phyloP scores from a whole-genome alignment of 1,140 invertebrate species.

The Muscidifurax raptorellus region DNA sequence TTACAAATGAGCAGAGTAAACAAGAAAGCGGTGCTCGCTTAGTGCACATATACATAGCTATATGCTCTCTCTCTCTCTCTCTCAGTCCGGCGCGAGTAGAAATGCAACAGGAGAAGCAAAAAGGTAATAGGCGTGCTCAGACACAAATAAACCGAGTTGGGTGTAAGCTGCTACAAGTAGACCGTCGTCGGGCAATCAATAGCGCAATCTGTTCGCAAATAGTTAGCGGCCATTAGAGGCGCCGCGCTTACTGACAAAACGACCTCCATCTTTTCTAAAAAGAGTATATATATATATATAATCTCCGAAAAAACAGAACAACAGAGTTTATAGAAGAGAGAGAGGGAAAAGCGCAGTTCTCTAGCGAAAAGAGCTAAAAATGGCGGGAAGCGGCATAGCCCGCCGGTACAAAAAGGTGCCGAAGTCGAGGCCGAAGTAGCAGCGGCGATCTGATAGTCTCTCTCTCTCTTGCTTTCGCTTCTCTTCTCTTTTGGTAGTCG shows the following conservation, averaged over 20 bases:
- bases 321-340: too few relatives aligned
- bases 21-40: too few relatives aligned
- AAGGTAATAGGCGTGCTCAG: neutral
- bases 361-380: neutral
- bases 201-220: constrained; percentile 14
- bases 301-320: neutral
- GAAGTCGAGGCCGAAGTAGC: neutral
- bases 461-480: neutral
- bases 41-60: too few relatives aligned
- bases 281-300: neutral
- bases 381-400: neutral
- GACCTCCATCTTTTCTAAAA: neutral
- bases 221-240: constrained; percentile 2
- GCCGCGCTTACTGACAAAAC: neutral
- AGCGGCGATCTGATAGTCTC: neutral
- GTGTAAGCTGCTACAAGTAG: neutral
- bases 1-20: too few relatives aligned
- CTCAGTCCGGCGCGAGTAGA: neutral
- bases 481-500: neutral
- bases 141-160: neutral
- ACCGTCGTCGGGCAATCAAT: neutral
- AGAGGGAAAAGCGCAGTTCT: neutral
- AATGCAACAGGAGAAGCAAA: neutral
- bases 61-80: neutral
- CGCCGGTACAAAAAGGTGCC: neutral